A percentile compares a stretch with the other conserved stretches of the same genome.
Evolutionary conservation across 2,888 invertebrate genomes (phyloP).

Genomic region (Hirtodrosophila alboralis): DNA sequence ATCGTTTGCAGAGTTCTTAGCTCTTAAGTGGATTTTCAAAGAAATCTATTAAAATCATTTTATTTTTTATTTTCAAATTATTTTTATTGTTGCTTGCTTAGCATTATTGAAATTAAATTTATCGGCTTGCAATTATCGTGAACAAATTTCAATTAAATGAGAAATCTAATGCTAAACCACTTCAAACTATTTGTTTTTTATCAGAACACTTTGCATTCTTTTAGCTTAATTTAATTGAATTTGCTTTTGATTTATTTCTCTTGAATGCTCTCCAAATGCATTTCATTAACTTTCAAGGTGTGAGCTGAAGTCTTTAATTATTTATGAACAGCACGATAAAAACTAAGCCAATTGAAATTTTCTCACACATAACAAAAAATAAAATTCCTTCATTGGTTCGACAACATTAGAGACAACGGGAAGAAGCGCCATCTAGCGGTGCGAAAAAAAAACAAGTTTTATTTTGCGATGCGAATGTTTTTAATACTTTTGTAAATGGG

Average conservation of each 20-base stretch:
- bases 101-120: conserved; percentile 4
- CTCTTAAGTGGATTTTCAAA: too few species aligned
- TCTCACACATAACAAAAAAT: conserved; percentile 60
- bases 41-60: too few species aligned
- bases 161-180: too few species aligned
- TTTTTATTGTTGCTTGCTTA: too few species aligned
- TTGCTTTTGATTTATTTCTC: conserved; percentile 10
- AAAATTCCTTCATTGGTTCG: conserved; percentile 32
- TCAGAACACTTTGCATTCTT: conserved; percentile 8
- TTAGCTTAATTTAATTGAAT: conserved; percentile 35
- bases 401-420: conserved; percentile 30
- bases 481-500: too few species aligned
- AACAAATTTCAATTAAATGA: conserved; percentile 37
- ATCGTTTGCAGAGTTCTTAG: too few species aligned
- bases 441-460: conserved; percentile 42
- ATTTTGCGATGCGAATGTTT: conserved; percentile 21
- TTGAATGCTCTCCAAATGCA: conserved; percentile 26
- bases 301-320: conserved; percentile 34
- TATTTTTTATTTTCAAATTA: background rate
- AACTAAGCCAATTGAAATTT: conserved; percentile 67
- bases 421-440: conserved; percentile 47
- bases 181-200: background rate
- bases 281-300: conserved; percentile 39
- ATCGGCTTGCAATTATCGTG: conserved; percentile 16
- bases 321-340: conserved; percentile 39